phyloP scores from a whole-genome alignment of 1,140 invertebrate species.

The Caenorhabditis latens region DNA sequence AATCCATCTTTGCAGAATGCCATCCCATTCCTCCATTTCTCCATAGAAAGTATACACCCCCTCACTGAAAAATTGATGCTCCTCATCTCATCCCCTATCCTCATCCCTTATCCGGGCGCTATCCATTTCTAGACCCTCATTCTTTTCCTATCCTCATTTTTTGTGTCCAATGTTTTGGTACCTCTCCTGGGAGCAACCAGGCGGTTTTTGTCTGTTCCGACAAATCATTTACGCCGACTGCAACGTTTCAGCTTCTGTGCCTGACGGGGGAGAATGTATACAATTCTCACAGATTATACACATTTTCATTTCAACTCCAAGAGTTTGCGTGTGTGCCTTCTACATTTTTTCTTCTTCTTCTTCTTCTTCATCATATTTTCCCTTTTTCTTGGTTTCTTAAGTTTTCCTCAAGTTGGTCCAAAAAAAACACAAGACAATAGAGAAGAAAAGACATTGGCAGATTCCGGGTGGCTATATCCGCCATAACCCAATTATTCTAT shows the following conservation, averaged over 20 bases:
- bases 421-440: no score
- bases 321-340: no score
- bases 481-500: no score
- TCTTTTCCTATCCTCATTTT: not conserved
- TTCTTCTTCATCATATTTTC: no score
- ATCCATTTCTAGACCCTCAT: not conserved
- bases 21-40: not conserved
- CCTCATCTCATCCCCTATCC: not conserved
- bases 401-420: no score
- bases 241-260: not conserved
- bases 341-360: no score
- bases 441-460: no score
- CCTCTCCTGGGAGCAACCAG: not conserved
- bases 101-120: not conserved
- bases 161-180: not conserved
- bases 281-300: conserved; percentile 7
- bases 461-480: no score
- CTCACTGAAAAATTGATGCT: conserved; percentile 53
- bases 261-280: not conserved
- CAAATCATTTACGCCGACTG: not conserved
- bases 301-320: not conserved
- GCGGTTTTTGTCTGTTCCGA: not conserved
- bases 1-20: conserved; percentile 42
- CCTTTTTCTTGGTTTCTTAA: no score
- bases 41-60: conserved; percentile 42